Conservation (phyloP, 2,113 vertebrate species). For the Eudyptes chrysolophus region DNA sequence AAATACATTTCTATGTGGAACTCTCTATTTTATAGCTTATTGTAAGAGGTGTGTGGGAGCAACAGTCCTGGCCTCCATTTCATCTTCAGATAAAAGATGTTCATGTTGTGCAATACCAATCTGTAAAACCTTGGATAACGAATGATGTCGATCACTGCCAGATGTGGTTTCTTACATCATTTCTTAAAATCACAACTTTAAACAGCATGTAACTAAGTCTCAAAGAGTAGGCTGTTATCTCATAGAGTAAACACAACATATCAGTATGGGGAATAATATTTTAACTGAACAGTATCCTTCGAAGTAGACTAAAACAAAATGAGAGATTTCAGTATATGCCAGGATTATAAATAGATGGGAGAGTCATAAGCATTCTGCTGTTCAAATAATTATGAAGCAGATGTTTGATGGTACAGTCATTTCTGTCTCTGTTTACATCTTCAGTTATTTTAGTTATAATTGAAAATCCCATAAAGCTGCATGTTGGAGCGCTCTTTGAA, state of each 20-base stretch:
- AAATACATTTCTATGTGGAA: background rate
- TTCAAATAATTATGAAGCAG: slow-evolving; percentile 77
- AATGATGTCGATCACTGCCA: background rate
- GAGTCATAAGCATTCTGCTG: slow-evolving; percentile 69
- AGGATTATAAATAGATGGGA: slow-evolving; percentile 70
- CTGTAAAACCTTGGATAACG: background rate
- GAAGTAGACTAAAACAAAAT: slow-evolving; percentile 55
- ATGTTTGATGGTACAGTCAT: slow-evolving; percentile 72
- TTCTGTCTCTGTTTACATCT: slow-evolving; percentile 73
- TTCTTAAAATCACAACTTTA: background rate
- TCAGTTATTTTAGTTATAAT: slow-evolving; percentile 73
- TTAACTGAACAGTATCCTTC: background rate
- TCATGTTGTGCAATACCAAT: background rate
- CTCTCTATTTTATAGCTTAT: background rate
- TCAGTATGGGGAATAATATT: background rate
- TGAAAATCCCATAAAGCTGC: slow-evolving; percentile 66
- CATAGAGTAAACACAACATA: background rate
- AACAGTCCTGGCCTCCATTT: background rate
- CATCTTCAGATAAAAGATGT: background rate
- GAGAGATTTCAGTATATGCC: slow-evolving; percentile 37
- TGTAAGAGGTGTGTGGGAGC: background rate
- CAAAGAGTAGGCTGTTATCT: background rate
- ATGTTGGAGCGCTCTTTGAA: slow-evolving; percentile 22
- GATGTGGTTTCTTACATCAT: background rate
- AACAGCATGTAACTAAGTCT: background rate